Evolutionary conservation across 1,140 invertebrate species (phyloP), one percentile per base, ranked within the genome.

Genomic region (Drosophila grimshawi): DNA sequence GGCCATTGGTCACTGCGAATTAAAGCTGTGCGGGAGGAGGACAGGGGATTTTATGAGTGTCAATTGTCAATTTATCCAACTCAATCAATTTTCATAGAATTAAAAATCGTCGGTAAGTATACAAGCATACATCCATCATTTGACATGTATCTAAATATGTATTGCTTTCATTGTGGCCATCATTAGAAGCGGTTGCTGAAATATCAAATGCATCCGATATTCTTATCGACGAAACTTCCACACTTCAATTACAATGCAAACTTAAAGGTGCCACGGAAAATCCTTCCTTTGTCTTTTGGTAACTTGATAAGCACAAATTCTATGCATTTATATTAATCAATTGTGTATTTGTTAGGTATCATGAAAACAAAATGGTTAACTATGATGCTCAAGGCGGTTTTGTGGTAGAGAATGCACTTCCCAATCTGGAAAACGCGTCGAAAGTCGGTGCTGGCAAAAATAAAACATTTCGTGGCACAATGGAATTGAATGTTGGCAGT

Each of bases 31-130:
- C 95, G 94, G 37, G 93, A 94, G 4, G 93, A 94, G 10, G 96
- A 97, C 83, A 95, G 94, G 5, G 96, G 96, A n/a, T 92, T 96
- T 32, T 97, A 97, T 86, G 96, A 97, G 92, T 97, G 96, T 92
- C 96, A 97, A 94, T 94, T 97, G 74, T 96, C 96, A 51, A 95
- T 96, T 46, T 95, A 97, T 92, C 96, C 96, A 59, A 96, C 96
- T 60, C 94, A 95, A 51, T 96, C 95, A 91, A 95, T 96, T 92
- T 95, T 96, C 92, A 93, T 97, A 62, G 94, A 95, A 79, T 94
- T 97, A 73, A 94, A 95, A 92, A 96, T 97, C 71, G 95, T 96
- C 71, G 96, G 96, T 97, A 94, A 95, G 96, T 94, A 45, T 27
- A 37, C n/a, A 32, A 45, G 30, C 6, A 27, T 19, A 29, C 1